phyloP scores from a whole-genome alignment of 2,888 invertebrate species.

The Serrognathus titanus region DNA sequence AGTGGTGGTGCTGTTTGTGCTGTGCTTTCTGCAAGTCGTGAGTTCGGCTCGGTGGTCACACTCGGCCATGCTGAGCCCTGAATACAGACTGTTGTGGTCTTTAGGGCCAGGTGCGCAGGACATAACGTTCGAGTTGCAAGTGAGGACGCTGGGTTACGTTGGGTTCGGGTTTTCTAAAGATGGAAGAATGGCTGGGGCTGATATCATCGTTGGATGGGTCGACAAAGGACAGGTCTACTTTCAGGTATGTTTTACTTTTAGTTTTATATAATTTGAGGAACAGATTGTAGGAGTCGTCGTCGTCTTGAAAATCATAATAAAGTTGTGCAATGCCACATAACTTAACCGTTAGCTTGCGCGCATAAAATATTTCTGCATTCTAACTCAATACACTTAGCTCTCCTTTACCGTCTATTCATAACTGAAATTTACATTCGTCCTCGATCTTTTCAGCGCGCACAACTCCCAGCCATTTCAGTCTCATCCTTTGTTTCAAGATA shows the following conservation, averaged over 20 bases:
- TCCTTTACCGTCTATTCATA: no score
- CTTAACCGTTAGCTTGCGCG: no score
- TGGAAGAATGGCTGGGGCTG: slow-evolving; percentile 76
- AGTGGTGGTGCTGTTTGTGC: slow-evolving; percentile 34
- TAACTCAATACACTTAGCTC: no score
- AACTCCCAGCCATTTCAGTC: no score
- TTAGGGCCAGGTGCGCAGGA: slow-evolving; percentile 66
- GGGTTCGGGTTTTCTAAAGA: slow-evolving; percentile 82
- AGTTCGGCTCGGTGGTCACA: slow-evolving; percentile 48
- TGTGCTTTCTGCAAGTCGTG: slow-evolving; percentile 33
- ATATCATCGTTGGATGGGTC: slow-evolving; percentile 89
- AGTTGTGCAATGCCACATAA: no score
- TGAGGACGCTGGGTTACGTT: slow-evolving; percentile 79
- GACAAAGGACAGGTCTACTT: slow-evolving; percentile 76
- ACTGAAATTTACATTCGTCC: no score
- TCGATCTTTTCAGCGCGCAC: no score
- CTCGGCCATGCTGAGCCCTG: slow-evolving; percentile 55
- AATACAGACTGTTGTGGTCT: slow-evolving; percentile 65
- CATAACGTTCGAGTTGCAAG: slow-evolving; percentile 80
- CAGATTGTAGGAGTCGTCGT: no score
- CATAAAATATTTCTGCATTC: no score
- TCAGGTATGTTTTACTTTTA: slow-evolving; percentile 61
- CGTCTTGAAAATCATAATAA: no score
- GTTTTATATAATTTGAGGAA: no score
- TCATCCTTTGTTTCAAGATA: no score